Evolutionary conservation across 2,888 invertebrate species (phyloP), one percentile per base, ranked within the genome.

Genomic region (Watsonalla cultraria): DNA sequence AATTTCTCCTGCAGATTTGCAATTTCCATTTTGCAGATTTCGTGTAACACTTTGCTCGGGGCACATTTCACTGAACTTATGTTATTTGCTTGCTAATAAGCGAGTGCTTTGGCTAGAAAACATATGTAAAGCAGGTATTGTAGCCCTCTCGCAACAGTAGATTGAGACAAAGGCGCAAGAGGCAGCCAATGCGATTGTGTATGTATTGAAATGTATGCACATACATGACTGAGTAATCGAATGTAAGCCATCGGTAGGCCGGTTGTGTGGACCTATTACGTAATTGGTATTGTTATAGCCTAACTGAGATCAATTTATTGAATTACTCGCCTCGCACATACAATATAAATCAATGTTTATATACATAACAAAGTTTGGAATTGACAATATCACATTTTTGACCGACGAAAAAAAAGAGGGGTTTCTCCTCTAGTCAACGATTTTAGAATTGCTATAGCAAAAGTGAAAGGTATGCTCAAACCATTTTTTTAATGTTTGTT

Each of bases 121-220:
- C 47, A 14, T 37, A 39, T 49, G 49, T 49, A 49, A 49, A 37
- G 49, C 37, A 37, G 15, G 9, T 49, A 9, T n/a, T 14, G 14
- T 7, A 15, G 15, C 49, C 37, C 37, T 13, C 49, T 49, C 49
- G 11, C 39, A 15, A 37, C 39, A 7, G 8, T 37, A 37, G 34
- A 37, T 8, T 13, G 7, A 49, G 49, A 49, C 37, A 49, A 15
- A 49, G 49, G 58, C 61, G 56, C 56, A 60, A 57, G 46, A 53
- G 60, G 37, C 2, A 15, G 11, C 14, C 14, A 63, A 61, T 57
- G 59, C 57, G 62, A 61, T 60, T 60, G 61, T 55, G 56, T 53
- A 35, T 63, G 51, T 56, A 65, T 66, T 67, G 65, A 63, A 69
- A 74, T 72, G 64, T 72, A 74, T 74, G 75, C 70, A 73, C 72